These are phyloP conservation scores for human DNA, from an alignment of 2,113 vertebrate species.

Conservation along the genomic window DNA sequence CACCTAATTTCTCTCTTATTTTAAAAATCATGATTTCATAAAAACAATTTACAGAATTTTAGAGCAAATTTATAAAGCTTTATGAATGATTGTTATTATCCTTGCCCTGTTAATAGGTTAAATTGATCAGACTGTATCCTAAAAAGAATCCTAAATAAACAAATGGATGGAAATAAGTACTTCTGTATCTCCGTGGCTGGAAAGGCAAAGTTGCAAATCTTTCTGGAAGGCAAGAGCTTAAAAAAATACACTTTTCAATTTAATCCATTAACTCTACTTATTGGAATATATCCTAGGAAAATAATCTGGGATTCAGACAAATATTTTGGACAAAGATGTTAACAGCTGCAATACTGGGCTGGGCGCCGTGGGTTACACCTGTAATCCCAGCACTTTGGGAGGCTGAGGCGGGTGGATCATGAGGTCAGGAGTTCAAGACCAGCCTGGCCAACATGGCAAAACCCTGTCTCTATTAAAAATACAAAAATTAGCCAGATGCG, in stretches of 20 bases:
- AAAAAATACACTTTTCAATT: slow-evolving; percentile 29
- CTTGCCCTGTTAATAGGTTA: background rate
- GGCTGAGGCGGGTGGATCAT: too few species aligned
- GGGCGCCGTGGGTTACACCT: fast-evolving
- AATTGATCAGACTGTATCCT: background rate
- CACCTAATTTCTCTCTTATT: slow-evolving; percentile 14
- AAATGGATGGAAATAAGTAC: background rate
- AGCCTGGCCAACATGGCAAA: too few species aligned
- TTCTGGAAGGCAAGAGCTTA: background rate
- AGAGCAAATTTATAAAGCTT: slow-evolving; percentile 39
- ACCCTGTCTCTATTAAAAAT: too few species aligned
- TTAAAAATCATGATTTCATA: slow-evolving; percentile 16
- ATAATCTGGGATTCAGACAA: slow-evolving; percentile 24
- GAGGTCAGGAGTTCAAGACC: too few species aligned
- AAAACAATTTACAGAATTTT: background rate
- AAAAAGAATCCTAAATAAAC: background rate
- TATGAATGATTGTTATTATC: background rate
- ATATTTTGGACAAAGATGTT: background rate
- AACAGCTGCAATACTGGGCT: background rate
- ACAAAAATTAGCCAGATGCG: too few species aligned
- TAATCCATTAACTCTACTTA: background rate
- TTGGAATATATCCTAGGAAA: background rate
- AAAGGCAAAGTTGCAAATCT: background rate
- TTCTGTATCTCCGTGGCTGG: background rate
- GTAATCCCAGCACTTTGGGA: too few species aligned